Base-by-base conservation (phyloP, 2,113 vertebrate species). In the Gymnarchus niloticus region DNA sequence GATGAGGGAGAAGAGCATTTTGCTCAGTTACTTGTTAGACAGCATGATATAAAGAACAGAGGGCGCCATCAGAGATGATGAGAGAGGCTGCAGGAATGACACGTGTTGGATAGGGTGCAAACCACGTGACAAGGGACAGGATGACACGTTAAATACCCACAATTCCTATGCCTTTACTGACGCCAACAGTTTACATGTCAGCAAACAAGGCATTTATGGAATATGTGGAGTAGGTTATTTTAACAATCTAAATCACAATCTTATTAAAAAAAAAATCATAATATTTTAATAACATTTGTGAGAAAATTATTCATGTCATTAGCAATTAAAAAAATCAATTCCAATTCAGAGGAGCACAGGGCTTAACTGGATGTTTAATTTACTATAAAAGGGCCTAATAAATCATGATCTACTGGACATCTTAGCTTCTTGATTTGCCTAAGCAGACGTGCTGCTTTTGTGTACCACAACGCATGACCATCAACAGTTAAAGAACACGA, bases 1-100 rank as follows among this genome's bases (percentile, higher is more conserved):
- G 17, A 33, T 65, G 14, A 69, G 33, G 59, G 59, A 65, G 9
- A 65, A 69, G 61, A 69, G 88, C 88, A 88, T 17, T 25, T 59
- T 12, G 52, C 19, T 25, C 65, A 44, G 83, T 87, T 86, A 76
- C 87, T 83, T 83, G 51, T 83, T 48, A 46, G 23, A 48, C 19
- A 78, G 44, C 76, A 10, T 14, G 10, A 46, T 23, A 7, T 33
- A 48, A 78, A 33, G 25, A 65, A 10, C 25, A 65, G 14, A 28
- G 59, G 12, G 3, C 28, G 28, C 19, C 28, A 10, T 61, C 51
- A 61, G 59, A 25, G 59, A 25, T 28, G 10, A n/a, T 33, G 73
- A 41, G 19, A 77, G 17, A 83, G 3, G n/a, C 6, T 21, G 28
- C 80, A 19, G 41, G 23, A 65, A 56, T 78, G n/a, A 52, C 48